Base-by-base conservation (phyloP, 2,888 invertebrate genomes). In the Boloria euphrosyne region DNA sequence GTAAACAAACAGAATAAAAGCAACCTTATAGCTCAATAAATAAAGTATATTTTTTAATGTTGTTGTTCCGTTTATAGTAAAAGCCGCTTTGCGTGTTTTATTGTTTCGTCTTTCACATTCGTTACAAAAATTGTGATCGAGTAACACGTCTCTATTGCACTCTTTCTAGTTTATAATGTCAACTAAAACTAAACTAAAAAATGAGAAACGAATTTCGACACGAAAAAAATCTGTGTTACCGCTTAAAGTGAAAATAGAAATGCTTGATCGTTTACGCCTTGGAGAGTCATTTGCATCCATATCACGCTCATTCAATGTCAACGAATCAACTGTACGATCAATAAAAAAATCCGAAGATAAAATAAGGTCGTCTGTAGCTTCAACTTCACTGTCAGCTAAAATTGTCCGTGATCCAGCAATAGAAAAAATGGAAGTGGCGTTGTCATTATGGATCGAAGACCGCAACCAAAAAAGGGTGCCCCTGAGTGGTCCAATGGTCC, bases 401-500 rank as follows among this genome's bases (percentile, higher is more conserved):
- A 75, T 73, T 71, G 72, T 72, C 69, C 69, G 72, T 69, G 67
- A 72, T 72, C 70, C 72, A 71, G 71, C 69, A 70, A 73, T 73
- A 65, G 66, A 69, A 72, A 72, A 71, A 69, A 71, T 68, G 65
- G 68, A 71, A 72, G 65, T 69, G 65, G 70, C 73, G 69, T 73
- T 74, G 68, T 72, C 71, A 71, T 72, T 75, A 66, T 72, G 68
- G 75, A 74, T 74, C 49, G 68, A 74, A 73, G 71, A 73, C 68
- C 70, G 69, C 66, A 74, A 66, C 55, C 67, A 67, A 53, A 69
- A 70, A 67, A 69, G 68, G 63, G 71, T 73, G 68, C 72, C 71
- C 46, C 68, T 72, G 69, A 74, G 64, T 72, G 71, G 71, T 70
- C 69, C 66, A 65, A 62, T 74, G 71, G 60, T 74, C 67, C 68